These are phyloP conservation scores for Pangasius djambal DNA, from an alignment of 2,797 vertebrate species.

Conservation along the genomic window DNA sequence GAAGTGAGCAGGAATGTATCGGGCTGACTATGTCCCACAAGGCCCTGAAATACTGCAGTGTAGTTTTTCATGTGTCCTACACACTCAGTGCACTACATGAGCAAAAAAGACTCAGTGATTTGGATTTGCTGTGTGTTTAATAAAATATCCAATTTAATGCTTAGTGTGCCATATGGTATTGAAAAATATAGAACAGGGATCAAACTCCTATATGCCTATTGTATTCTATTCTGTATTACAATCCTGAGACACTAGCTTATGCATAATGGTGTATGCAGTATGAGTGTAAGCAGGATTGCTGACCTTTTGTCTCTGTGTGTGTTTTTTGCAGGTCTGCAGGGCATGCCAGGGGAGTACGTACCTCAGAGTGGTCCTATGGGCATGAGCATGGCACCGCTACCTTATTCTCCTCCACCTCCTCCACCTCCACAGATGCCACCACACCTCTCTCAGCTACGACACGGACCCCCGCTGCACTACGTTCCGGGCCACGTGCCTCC, in stretches of 20 bases:
- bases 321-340: slow-evolving; percentile 88
- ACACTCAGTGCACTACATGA: background rate
- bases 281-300: slow-evolving; percentile 1
- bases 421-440: slow-evolving; percentile 87
- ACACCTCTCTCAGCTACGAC: slow-evolving; percentile 87
- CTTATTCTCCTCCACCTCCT: slow-evolving; percentile 79
- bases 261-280: background rate
- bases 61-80: slow-evolving; percentile 52
- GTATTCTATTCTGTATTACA: background rate
- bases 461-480: slow-evolving; percentile 87
- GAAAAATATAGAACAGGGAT: background rate
- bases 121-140: slow-evolving; percentile 10
- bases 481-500: slow-evolving; percentile 85
- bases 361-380: slow-evolving; percentile 98
- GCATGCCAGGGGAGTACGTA: slow-evolving; percentile 94
- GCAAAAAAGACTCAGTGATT: background rate
- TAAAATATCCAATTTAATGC: slow-evolving; percentile 2
- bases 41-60: slow-evolving; percentile 68
- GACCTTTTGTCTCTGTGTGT: slow-evolving; percentile 37
- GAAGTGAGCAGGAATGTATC: slow-evolving; percentile 72
- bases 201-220: background rate
- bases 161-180: background rate
- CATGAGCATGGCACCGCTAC: slow-evolving; percentile 96
- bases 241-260: background rate
- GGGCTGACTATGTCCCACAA: slow-evolving; percentile 75